Evolutionary conservation across 2,797 vertebrate genomes (phyloP), one percentile per base, ranked within the genome.

Genomic region (Scolopax rusticola): DNA sequence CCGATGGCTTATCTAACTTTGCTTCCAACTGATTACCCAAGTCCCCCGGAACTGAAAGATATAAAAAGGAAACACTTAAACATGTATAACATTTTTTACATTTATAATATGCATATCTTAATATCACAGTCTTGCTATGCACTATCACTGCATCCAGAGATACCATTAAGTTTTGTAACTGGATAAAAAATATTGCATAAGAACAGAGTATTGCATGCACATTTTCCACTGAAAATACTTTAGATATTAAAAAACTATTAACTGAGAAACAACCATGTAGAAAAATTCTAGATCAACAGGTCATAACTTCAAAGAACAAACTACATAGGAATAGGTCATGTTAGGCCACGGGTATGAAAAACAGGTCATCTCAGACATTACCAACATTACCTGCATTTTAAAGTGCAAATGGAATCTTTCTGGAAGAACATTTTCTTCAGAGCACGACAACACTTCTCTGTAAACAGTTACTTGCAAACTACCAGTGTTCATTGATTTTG

Each of bases 21-120:
- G 99, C 99, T 97, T 99, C 99, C 98, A 99, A 80, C 97, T 99
- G 99, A 98, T 99, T 99, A 47, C 99, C 99, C 54, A 99, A 98
- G 95, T 99, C 99, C 30, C 99, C 99, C 0, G 99, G 99, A 96
- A 99, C 99, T 99, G 77, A 61, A 94, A 90, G 70, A 88, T 30
- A 87, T 19, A 69, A 80, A 73, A 85, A 71, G 2, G 3, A 84
- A 27, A 81, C 25, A 61, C 11, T 81, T 84, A 18, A 53, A 53
- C 28, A 30, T 6, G 3, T 30, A 1, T 32, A 68, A 57, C 11
- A 59, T 51, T 69, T 51, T 69, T 83, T 61, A 24, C 8, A 16
- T 17, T 14, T 65, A 30, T 20, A 73, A 38, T 15, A 84, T 8
- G n/a, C 20, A 33, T 9, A 38, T 54, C 17, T 85, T 87, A 74